A percentile compares a stretch with the other conserved stretches of the same genome.
Evolutionary conservation across 2,113 vertebrate species (phyloP).

Genomic region (Penelope pileata): DNA sequence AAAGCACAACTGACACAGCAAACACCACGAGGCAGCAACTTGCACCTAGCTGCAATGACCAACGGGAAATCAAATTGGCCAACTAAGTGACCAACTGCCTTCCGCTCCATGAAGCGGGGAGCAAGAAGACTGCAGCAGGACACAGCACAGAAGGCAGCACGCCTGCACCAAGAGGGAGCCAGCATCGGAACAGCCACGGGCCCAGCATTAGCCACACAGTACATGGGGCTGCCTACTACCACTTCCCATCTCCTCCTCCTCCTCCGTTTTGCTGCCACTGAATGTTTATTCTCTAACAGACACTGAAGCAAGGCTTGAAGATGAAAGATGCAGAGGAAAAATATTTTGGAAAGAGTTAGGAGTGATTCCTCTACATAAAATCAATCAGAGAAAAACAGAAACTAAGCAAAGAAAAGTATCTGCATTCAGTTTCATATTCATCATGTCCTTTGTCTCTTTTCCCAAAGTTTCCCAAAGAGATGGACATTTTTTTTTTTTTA

Average conservation of each 20-base stretch:
- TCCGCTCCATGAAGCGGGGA: neutral
- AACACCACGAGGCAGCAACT: neutral
- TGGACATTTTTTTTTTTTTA: too few species aligned
- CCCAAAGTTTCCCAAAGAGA: neutral
- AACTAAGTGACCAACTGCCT: neutral
- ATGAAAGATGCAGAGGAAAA: neutral
- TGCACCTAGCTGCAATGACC: neutral
- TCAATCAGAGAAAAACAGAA: neutral
- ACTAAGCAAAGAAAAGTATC: neutral
- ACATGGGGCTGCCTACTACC: accelerated
- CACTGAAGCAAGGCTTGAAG: neutral
- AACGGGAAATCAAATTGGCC: neutral
- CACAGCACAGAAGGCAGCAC: neutral
- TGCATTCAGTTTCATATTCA: neutral
- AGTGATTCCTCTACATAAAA: neutral
- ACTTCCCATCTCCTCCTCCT: neutral
- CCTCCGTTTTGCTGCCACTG: neutral
- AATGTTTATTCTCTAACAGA: neutral
- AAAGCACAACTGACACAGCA: neutral
- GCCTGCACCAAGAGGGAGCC: neutral
- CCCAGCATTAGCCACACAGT: neutral
- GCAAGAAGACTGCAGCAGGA: neutral
- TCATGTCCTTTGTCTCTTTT: neutral
- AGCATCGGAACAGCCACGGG: neutral
- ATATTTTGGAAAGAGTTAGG: neutral